Base-by-base conservation (phyloP, 2,888 invertebrate species). In the Halictus ligatus region DNA sequence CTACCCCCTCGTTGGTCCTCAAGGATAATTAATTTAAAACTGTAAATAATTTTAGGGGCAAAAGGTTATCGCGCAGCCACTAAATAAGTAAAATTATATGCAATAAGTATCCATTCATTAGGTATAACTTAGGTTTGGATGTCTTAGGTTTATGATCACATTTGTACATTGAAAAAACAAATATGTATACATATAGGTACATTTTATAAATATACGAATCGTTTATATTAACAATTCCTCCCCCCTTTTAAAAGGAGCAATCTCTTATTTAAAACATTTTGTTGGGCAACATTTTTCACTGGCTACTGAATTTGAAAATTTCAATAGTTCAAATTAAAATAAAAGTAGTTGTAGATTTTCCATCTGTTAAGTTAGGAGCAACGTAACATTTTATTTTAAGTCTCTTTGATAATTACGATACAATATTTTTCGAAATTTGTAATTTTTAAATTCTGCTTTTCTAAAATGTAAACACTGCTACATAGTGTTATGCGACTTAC, bases 1-100 rank as follows among this genome's bases (percentile, higher is more conserved):
- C 94, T 99, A 98, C 95, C 99, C 99, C 46, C 96, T 98, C 81
- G 98, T 98, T 91, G 58, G 73, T 48, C 21, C 73, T 29, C 7
- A 40, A 58, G 75, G 67, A 80, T 85, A 76, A 58, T 67, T 54
- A 76, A 29, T 67, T 64, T 43, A 48, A 35, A 13, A 43, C n/a
- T 78, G 64, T 77, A 75, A 50, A 60, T 81, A 64, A 54, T 60
- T 50, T 35, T 10, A 78, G 6, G 12, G 21, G 48, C 15, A 40
- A 64, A 50, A 18, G 18, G 7, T 7, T 4, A 0, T 5, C 29
- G 8, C 43, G 67, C 15, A 2, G 10, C 13, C 40, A 43, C 69
- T 13, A 10, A 71, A 81, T 21, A 35, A 77, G 35, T 76, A 7
- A 29, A 67, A 18, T 29, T 64, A 35, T 60, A 35, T n/a, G 18